Evolutionary conservation across 1,140 invertebrate genomes (phyloP), one percentile per base, ranked within the genome.

Genomic region (Metopolophium dirhodum): DNA sequence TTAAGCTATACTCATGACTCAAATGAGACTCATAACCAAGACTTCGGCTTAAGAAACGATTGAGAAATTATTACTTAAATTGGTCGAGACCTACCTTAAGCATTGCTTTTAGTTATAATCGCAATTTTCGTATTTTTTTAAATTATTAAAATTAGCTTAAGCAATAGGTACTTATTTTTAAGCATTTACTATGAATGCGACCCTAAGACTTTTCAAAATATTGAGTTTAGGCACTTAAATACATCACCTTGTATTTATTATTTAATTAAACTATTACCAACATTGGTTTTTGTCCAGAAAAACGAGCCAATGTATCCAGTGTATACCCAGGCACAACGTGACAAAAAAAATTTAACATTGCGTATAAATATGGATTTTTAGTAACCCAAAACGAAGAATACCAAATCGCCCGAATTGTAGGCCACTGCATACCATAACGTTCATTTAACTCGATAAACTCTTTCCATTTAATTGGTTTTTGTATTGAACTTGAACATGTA

Each of bases 401-500:
- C 96, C 96, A 97, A 0, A 97, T 86, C 0, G 95, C 95, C 14
- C 96, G 22, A 95, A 95, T 94, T 95, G 82, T 96, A 94, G 8
- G 97, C 77, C 94, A 94, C 6, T 90, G 22, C 2, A 94, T 77
- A 11, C 93, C 93, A 82, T 93, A 37, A n/a, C 93, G 93, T 37
- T 37, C 49, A n/a, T 94, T 94, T 37, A 90, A n/a, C 11, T 94
- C 82, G 0, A 94, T 91, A 77, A 97, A 97, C 61, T 97, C 95
- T 0, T 95, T 94, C 97, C 97, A 97, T 9, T 96, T 96, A 22
- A 97, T 95, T 54, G 96, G 96, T 94, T 97, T 96, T 57, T 97
- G 96, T 8, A 95, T 95, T n/a, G 96, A 96, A 26, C 97, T 97
- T 20, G 97, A 97, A 94, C 96, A 97, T 95, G 97, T 97, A 95